Evolutionary conservation across 2,113 vertebrate genomes (phyloP).

Genomic region (Rhipidura dahli): DNA sequence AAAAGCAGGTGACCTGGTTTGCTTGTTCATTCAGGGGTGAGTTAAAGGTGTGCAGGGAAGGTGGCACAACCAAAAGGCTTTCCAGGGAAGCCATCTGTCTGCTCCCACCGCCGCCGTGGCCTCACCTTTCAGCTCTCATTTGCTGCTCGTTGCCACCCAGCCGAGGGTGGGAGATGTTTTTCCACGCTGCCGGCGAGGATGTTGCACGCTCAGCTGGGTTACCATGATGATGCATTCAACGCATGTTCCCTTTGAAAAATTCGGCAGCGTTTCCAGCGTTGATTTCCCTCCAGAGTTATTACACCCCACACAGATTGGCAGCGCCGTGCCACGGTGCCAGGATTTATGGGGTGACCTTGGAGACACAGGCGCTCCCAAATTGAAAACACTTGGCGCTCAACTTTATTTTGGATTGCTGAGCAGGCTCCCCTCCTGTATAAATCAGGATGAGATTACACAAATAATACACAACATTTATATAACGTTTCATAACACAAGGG

Average conservation of each 20-base stretch:
- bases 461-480: constrained; percentile 4
- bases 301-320: constrained; percentile 44
- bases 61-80: not conserved
- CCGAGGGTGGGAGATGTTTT: not conserved
- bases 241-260: constrained; percentile 37
- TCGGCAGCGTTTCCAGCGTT: constrained; percentile 37
- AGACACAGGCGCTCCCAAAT: constrained; percentile 25
- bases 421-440: constrained; percentile 17
- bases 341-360: constrained; percentile 67
- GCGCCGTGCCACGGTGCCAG: constrained; percentile 11
- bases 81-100: constrained; percentile 10
- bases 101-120: not conserved
- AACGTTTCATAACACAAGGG: not conserved
- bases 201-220: not conserved
- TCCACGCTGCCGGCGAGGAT: not conserved
- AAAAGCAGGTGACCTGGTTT: not conserved
- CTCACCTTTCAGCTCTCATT: not conserved
- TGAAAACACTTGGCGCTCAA: constrained; percentile 25
- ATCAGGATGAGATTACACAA: constrained; percentile 52
- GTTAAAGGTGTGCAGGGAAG: not conserved
- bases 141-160: not conserved
- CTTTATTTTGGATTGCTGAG: not conserved
- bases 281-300: constrained; percentile 71
- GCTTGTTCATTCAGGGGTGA: not conserved
- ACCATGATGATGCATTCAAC: constrained; percentile 34